Percentiles rank a stretch among this genome's conserved stretches.
Evolutionary conservation across 23 tunicate genomes (phyloP).

Genomic region (Styela plicata): DNA sequence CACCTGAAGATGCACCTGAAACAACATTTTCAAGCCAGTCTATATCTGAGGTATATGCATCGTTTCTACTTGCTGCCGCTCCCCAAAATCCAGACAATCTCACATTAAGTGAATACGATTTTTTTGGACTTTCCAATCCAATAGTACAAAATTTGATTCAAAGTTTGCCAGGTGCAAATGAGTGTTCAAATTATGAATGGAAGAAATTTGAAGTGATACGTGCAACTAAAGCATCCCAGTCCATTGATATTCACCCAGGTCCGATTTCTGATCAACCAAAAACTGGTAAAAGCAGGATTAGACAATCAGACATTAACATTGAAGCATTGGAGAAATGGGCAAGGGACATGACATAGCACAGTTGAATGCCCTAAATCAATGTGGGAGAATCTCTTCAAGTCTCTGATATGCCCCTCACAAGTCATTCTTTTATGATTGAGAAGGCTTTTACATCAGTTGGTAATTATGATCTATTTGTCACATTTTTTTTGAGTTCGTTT

Average conservation of each 20-base stretch:
- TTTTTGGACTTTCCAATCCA: constrained; percentile 25
- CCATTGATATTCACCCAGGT: background rate
- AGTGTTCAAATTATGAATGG: constrained; percentile 14
- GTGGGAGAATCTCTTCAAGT: too few species aligned
- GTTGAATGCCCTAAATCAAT: too few species aligned
- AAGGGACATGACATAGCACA: constrained; percentile 3
- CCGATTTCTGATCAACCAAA: background rate
- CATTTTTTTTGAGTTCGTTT: too few species aligned
- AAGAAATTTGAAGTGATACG: constrained; percentile 27
- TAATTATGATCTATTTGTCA: too few species aligned
- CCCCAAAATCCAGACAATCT: background rate
- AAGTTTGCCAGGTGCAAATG: constrained; percentile 27
- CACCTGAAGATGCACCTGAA: constrained; percentile 22
- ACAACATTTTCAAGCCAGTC: constrained; percentile 14
- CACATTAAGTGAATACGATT: constrained; percentile 7
- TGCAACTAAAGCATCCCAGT: background rate
- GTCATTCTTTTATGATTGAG: too few species aligned
- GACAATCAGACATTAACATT: constrained; percentile 27
- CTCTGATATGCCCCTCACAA: too few species aligned
- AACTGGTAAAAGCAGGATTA: background rate
- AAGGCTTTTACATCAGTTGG: too few species aligned
- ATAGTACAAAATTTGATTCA: constrained; percentile 21
- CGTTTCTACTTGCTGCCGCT: background rate
- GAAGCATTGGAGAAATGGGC: constrained; percentile 40
- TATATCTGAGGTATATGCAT: constrained; percentile 7